A percentile compares a stretch with the other conserved stretches of the same genome.
These are phyloP conservation scores for Daphoenositta chrysoptera DNA, from an alignment of 2,113 vertebrate genomes.

Conservation along the genomic window DNA sequence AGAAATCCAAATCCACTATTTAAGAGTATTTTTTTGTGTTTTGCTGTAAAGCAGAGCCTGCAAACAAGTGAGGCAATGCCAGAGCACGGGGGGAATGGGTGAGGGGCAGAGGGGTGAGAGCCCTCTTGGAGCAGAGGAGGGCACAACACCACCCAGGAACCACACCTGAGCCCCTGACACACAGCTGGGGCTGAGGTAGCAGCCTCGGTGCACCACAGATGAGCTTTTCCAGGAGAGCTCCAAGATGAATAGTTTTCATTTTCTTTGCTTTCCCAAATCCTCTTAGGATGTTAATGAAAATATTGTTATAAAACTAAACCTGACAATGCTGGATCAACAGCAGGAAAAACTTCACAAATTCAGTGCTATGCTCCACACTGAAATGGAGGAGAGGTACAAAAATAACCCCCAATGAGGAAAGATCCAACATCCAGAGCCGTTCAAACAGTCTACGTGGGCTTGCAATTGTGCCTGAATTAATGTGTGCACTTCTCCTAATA, in stretches of 20 bases:
- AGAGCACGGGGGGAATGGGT: not conserved
- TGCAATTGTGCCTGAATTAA: not conserved
- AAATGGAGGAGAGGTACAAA: not conserved
- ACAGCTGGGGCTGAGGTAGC: not conserved
- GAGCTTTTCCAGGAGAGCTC: not conserved
- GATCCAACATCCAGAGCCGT: not conserved
- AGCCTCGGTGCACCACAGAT: not conserved
- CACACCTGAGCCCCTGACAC: not conserved
- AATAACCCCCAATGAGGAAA: not conserved
- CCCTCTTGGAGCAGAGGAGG: not conserved
- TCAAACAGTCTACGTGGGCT: not conserved
- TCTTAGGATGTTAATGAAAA: conserved; percentile 54
- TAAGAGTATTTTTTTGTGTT: not conserved
- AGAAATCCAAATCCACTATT: not conserved
- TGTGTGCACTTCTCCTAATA: not conserved
- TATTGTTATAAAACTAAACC: conserved; percentile 22
- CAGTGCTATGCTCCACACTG: not conserved
- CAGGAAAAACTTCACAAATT: not conserved
- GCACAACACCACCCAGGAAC: rapidly evolving
- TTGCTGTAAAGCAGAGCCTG: not conserved
- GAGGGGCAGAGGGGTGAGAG: not conserved
- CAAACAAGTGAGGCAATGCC: not conserved
- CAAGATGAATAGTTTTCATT: conserved; percentile 49
- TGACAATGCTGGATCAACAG: not conserved
- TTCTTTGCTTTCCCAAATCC: conserved; percentile 32